Base-by-base conservation (phyloP, 2,888 invertebrate species). In the Tiliacea aurago region DNA sequence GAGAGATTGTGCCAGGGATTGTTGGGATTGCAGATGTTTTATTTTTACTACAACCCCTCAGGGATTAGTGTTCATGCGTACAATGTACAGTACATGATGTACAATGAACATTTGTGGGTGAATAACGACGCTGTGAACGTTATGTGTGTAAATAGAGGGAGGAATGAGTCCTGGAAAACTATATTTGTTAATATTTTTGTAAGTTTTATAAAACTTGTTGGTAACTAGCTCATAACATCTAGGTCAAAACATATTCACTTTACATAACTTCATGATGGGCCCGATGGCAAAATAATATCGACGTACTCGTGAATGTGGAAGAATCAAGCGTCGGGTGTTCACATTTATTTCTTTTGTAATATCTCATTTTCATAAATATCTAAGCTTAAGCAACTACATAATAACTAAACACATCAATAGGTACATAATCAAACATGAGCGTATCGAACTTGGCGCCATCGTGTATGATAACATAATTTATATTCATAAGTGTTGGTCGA, bases 1-100 rank as follows among this genome's bases (percentile, higher is more conserved):
- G 66, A 82, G 68, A 78, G 70, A 85, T 73, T 82, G 73, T 75
- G 51, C 64, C 18, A 9, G 63, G 56, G 41, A 55, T 73, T 71
- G 55, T 70, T 51, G 67, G 66, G 37, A 76, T 58, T 49, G 62
- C 28, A 58, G 37, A 41, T 23, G 61, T 23, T 59, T 47, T 56
- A 20, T 68, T 58, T 37, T 71, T 2, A 0, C 10, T 15, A 6
- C 28, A 59, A 47, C 71, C 59, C 56, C 59, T 63, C 43, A 33
- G 58, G 47, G 61, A 49, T 2, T 18, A 10, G 37, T 28, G 28
- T 4, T 15, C 28, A 23, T 18, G 41, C 7, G 41, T 9, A n/a
- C n/a, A n/a, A n/a, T n/a, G n/a, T n/a, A n/a, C n/a, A n/a, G n/a
- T n/a, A n/a, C 43, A 20, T 45, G 43, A 41, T 33, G 23, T 9